Evolutionary conservation across 2,888 invertebrate species (phyloP), one percentile per base, ranked within the genome.

Genomic region (Schrankia costaestrigalis): DNA sequence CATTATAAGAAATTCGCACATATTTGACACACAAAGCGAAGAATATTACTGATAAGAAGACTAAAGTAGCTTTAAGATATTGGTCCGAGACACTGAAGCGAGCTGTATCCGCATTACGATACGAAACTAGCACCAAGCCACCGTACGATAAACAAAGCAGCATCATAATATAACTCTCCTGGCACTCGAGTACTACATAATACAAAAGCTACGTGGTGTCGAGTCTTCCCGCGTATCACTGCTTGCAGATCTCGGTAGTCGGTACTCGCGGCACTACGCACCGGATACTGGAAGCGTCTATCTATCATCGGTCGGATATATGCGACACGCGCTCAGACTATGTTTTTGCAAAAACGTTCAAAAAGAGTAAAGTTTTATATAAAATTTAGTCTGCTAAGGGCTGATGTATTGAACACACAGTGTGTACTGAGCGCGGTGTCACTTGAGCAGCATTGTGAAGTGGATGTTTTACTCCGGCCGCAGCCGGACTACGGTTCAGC

Each of bases 11-110:
- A 80, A 80, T 67, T 85, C 80, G 86, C 87, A 83, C 81, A 84
- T 81, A 83, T 85, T 87, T 87, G 86, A 87, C 87, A 87, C 86
- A 85, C 83, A 86, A 87, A 87, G 87, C 87, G 84, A 85, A 78
- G 73, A 76, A 76, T 73, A 80, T 73, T 79, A 80, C 59, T 69
- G 71, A 71, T 74, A 73, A 76, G 69, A 78, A 78, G 78, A 80
- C 64, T 77, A 81, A 71, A 73, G 63, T 74, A 78, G 82, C 78
- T 71, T 73, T 71, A 75, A 75, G 77, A 79, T 74, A 80, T 87
- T 87, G 87, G 87, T 87, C 87, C 87, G 82, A 86, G 82, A 85
- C 83, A 78, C 81, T 76, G 81, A 86, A 86, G 87, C 86, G 71
- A 81, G 75, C 68, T 69, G 70, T 66, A 72, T 78, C 71, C 72